Base-by-base conservation (phyloP, 2,888 invertebrate genomes). In the Cryptocheilus praepositus region DNA sequence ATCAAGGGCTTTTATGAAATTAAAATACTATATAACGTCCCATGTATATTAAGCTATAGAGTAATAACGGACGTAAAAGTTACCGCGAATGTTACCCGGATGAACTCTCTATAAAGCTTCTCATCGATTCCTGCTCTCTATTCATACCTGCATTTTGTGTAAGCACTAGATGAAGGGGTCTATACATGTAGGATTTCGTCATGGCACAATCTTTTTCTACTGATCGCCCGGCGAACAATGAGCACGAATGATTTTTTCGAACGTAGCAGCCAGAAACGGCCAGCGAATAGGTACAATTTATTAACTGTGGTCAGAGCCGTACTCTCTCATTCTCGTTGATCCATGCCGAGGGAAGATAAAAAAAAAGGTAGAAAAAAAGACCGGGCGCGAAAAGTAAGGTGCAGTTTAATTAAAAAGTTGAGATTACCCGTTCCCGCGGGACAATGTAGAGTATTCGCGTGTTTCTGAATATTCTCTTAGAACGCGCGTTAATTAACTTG, bases 341-440 rank as follows among this genome's bases (percentile, higher is more conserved):
- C 13, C 49, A 15, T 11, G 49, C 16, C 49, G 8, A 49, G 43
- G 19, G 19, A 22, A 22, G 8, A 53, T 3, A 22, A 13, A 53
- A 19, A n/a, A 15, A n/a, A 19, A 19, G 16, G n/a, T n/a, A 53
- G 53, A 55, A n/a, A 25, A 19, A 36, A 18, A 28, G 8, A 16
- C 36, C 44, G 8, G 16, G 45, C 55, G 57, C 22, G 54, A 66
- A 59, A 53, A 56, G 21, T 36, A 36, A 53, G 56, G 55, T 21
- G 44, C 21, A 58, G 36, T 67, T 68, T 68, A 68, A 71, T 71
- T 71, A 71, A 71, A 71, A 70, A 67, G 64, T 68, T 68, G 54
- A 49, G 53, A 56, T 64, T 69, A 52, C 56, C n/a, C n/a, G 43
- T 60, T 54, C 45, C 22, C 15, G 18, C 54, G 56, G 61, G 60